Percentiles rank a stretch among this genome's conserved stretches.
Conservation (phyloP, 2,113 vertebrate genomes). For the Tetrax tetrax region DNA sequence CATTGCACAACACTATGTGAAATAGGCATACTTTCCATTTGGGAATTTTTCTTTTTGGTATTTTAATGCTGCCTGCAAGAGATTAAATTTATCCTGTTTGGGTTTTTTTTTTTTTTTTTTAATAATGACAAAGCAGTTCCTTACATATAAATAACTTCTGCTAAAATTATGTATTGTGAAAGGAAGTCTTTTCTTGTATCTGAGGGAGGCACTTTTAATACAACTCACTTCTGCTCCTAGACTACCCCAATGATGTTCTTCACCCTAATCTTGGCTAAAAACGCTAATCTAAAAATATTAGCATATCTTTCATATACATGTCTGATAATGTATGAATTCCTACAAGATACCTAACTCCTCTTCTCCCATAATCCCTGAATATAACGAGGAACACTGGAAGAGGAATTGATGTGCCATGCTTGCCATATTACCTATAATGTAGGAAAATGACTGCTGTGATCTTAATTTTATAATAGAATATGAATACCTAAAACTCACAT, state of each 20-base stretch:
- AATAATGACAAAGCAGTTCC: neutral
- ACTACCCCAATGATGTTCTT: neutral
- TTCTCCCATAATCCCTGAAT: neutral
- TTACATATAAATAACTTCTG: neutral
- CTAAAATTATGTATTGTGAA: neutral
- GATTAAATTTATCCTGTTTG: neutral
- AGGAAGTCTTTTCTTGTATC: neutral
- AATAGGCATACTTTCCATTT: neutral
- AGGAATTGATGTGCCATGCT: fast-evolving
- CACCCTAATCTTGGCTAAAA: neutral
- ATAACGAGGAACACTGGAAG: neutral
- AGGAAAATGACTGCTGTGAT: fast-evolving
- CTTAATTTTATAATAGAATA: neutral
- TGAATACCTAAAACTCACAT: neutral
- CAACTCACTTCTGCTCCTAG: neutral
- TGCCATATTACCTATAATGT: neutral
- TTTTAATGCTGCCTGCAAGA: neutral
- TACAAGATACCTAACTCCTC: neutral
- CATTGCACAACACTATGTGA: neutral
- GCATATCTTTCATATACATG: neutral
- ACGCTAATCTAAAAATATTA: neutral
- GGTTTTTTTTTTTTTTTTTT: neutral
- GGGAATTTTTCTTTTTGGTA: neutral
- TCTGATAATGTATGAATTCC: neutral
- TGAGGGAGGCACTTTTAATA: neutral